Base-by-base conservation (phyloP, 2,888 invertebrate species). In the Spisula solida region DNA sequence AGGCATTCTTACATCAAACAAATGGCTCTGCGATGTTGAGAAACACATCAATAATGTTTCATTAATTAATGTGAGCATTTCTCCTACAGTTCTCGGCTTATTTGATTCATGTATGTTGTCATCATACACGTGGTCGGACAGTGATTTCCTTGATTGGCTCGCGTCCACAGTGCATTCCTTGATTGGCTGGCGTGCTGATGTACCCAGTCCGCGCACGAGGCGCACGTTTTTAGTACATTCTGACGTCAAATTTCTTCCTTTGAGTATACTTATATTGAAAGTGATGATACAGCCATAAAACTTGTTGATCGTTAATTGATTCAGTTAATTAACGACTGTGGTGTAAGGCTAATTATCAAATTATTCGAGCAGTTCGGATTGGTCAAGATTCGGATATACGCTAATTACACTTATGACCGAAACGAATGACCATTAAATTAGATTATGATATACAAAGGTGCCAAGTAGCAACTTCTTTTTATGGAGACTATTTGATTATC, bases 341-440 rank as follows among this genome's bases (percentile, higher is more conserved):
- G 29, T 75, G 34, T 75, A 34, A 75, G 18, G 75, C 31, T 16
- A 75, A 75, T 34, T 75, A 75, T 75, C 34, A 16, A 75, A 75
- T 34, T 75, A 75, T 31, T 12, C 20, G 34, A 34, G 14, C 18
- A 34, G 29, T 34, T 31, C 34, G 31, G 1, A 18, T 31, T 34
- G 75, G 75, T 75, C 16, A 75, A 18, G 60, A 25, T 66, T 66
- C 25, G 60, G 75, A 34, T 16, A 12, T 25, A 75, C 31, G 31
- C 75, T 75, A 34, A 75, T 75, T 31, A 25, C 60, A 66, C n/a
- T 66, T 25, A 66, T 66, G 8, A 25, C 25, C 60, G 60, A 6
- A 25, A 66, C 10, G 12, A 12, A 66, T 66, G 25, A 12, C 60
- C 60, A 66, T 25, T 25, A 66, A 66, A 66, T 66, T 66, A 25